phyloP scores from a whole-genome alignment of 2,888 invertebrate species.

The Andrena hattorfiana region DNA sequence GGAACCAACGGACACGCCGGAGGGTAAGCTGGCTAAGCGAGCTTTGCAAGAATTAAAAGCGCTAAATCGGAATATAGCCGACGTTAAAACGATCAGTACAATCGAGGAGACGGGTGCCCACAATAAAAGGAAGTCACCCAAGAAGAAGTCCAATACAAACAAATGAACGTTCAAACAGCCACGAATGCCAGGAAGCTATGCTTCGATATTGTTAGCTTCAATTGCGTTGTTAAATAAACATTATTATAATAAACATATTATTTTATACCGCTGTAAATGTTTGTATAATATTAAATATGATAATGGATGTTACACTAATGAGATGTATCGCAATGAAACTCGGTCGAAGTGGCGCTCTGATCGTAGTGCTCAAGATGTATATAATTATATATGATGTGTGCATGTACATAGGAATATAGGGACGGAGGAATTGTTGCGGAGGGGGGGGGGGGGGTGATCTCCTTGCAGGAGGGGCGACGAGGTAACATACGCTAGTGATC shows the following conservation, averaged over 20 bases:
- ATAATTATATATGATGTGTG: no score
- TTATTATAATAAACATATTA: slow-evolving; percentile 1
- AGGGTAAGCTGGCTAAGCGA: slow-evolving; percentile 89
- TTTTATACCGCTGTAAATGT: not conserved
- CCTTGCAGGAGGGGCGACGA: no score
- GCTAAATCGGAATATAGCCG: slow-evolving; percentile 86
- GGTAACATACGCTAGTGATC: no score
- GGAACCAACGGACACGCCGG: slow-evolving; percentile 90
- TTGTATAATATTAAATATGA: not conserved
- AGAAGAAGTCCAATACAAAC: slow-evolving; percentile 30
- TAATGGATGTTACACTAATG: no score
- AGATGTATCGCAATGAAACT: no score
- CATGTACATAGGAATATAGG: no score
- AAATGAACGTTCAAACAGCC: not conserved
- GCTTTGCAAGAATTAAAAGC: slow-evolving; percentile 89
- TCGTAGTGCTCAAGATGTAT: no score
- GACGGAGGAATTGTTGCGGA: no score
- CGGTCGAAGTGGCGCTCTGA: no score
- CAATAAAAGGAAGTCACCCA: slow-evolving; percentile 43
- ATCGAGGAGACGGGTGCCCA: slow-evolving; percentile 22
- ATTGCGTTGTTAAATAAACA: not conserved
- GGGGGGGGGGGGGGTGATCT: no score
- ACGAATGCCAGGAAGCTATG: no score
- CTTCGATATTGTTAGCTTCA: not conserved
- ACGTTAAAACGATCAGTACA: slow-evolving; percentile 60